These are phyloP conservation scores for Octodon degus DNA, from an alignment of 2,113 vertebrate species.

Conservation along the genomic window DNA sequence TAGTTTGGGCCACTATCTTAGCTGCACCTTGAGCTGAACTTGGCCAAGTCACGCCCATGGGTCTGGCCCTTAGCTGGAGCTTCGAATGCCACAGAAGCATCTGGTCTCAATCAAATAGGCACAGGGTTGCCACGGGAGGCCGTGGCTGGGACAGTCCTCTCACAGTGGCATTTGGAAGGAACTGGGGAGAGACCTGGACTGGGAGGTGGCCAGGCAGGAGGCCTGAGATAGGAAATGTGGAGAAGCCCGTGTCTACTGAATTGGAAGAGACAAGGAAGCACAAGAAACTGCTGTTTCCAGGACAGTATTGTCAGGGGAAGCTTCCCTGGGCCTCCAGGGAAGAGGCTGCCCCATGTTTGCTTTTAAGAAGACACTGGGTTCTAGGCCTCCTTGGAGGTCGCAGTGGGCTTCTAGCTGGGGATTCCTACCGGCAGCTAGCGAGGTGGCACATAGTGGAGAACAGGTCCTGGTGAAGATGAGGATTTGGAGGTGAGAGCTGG, in stretches of 20 bases:
- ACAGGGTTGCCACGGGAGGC: background rate
- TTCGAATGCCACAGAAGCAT: background rate
- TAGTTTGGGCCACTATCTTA: background rate
- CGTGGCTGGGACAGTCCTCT: background rate
- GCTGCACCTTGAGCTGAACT: background rate
- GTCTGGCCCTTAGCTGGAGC: background rate
- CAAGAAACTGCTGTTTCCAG: background rate
- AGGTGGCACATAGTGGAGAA: background rate
- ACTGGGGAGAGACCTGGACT: background rate
- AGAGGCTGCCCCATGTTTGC: background rate
- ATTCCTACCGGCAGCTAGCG: background rate
- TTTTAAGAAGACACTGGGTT: background rate
- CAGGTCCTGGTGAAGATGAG: background rate
- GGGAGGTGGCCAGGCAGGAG: background rate
- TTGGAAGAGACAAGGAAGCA: background rate
- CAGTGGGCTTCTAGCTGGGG: background rate
- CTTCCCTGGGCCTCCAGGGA: background rate
- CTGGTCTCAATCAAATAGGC: background rate
- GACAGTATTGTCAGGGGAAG: background rate
- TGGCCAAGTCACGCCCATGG: background rate
- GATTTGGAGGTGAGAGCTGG: too few relatives aligned
- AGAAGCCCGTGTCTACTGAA: background rate
- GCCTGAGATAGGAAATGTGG: background rate
- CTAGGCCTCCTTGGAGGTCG: background rate
- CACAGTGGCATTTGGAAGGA: background rate